Conservation (phyloP, 1,140 invertebrate genomes). For the Hycleus phaleratus region DNA sequence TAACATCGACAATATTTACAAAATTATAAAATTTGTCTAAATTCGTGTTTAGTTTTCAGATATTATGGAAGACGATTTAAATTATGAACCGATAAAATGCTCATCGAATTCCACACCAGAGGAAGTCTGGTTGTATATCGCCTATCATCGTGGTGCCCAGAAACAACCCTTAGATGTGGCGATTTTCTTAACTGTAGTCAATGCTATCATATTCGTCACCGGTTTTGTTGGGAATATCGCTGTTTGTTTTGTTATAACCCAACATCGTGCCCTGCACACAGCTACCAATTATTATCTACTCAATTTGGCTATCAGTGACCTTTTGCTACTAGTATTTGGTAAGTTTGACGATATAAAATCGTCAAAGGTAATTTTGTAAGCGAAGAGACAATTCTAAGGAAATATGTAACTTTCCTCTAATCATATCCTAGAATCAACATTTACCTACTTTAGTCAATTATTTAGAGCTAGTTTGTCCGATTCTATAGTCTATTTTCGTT, state of each 20-base stretch:
- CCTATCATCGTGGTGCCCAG: slow-evolving; percentile 10
- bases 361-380: no score
- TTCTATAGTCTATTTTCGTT: no score
- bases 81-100: not conserved
- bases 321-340: slow-evolving; percentile 68
- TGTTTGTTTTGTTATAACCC: slow-evolving; percentile 82
- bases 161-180: slow-evolving; percentile 18
- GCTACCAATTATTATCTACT: slow-evolving; percentile 92
- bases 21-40: no score
- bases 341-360: slow-evolving; percentile 33
- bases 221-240: slow-evolving; percentile 81
- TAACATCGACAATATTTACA: no score
- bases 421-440: no score
- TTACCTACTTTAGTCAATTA: no score
- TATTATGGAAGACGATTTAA: not conserved
- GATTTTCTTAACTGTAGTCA: slow-evolving; percentile 63
- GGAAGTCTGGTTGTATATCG: slow-evolving; percentile 3
- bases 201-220: slow-evolving; percentile 72
- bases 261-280: slow-evolving; percentile 73
- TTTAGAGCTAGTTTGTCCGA: no score
- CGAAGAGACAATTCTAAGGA: no score
- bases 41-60: not conserved
- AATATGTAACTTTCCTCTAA: no score
- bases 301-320: slow-evolving; percentile 70
- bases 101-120: not conserved